Conservation (phyloP, 2,797 vertebrate genomes). For the Pterois miles region DNA sequence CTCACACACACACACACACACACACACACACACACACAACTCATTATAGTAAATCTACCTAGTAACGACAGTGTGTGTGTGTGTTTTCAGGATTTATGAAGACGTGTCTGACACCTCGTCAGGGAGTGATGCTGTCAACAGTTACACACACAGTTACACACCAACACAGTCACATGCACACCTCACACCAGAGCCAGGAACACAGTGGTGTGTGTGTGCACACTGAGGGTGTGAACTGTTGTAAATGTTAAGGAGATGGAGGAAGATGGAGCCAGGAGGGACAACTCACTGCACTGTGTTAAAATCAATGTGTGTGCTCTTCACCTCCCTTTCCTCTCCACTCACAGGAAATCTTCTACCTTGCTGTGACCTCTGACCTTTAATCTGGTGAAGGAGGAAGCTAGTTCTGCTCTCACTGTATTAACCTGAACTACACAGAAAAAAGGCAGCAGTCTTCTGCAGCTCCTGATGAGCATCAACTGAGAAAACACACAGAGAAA, state of each 20-base stretch:
- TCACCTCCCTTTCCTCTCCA: no score
- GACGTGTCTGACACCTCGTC: slow-evolving; percentile 61
- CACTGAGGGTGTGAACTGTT: slow-evolving; percentile 48
- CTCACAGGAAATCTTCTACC: no score
- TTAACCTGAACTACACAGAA: no score
- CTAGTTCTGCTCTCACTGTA: no score
- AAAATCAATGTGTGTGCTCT: background rate
- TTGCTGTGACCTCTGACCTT: no score
- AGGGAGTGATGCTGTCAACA: slow-evolving; percentile 43
- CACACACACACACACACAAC: background rate
- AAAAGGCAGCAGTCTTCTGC: no score
- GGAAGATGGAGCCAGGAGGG: slow-evolving; percentile 28
- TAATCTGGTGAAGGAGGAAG: no score
- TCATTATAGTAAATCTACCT: slow-evolving; percentile 43
- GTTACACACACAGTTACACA: background rate
- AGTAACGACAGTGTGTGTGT: slow-evolving; percentile 24
- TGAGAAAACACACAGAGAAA: no score
- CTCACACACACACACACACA: no score
- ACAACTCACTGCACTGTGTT: slow-evolving; percentile 6
- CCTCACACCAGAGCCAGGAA: background rate
- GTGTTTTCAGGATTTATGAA: slow-evolving; percentile 12
- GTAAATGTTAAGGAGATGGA: slow-evolving; percentile 34
- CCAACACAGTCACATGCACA: background rate
- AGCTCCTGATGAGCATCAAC: no score
- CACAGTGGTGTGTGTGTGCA: background rate